Conservation (phyloP, 1,140 invertebrate species). For the Calosoma granatense region DNA sequence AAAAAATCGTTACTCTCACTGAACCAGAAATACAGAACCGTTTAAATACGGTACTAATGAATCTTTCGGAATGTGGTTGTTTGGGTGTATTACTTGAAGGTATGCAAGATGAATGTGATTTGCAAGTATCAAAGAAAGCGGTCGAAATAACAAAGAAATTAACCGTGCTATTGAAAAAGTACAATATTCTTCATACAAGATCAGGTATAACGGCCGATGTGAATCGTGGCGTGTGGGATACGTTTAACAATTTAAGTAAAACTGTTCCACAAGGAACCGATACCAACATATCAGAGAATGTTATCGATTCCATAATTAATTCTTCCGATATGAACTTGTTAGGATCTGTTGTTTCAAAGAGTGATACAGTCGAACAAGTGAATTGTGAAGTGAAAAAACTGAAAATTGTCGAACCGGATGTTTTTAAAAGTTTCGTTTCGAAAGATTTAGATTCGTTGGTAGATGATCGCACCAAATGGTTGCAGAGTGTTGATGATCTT, state of each 20-base stretch:
- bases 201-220: slow-evolving; percentile 26
- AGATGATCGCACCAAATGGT: slow-evolving; percentile 45
- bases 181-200: slow-evolving; percentile 35
- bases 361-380: slow-evolving; percentile 17
- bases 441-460: slow-evolving; percentile 44
- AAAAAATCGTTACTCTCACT: slow-evolving; percentile 63
- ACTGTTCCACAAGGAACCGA: slow-evolving; percentile 23
- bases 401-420: slow-evolving; percentile 37
- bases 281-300: slow-evolving; percentile 21
- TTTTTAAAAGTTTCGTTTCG: slow-evolving; percentile 44
- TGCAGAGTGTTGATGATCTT: slow-evolving; percentile 45
- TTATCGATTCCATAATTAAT: slow-evolving; percentile 44
- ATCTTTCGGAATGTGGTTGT: slow-evolving; percentile 42
- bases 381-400: slow-evolving; percentile 34
- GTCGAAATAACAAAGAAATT: slow-evolving; percentile 45
- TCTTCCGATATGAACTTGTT: slow-evolving; percentile 47
- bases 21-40: slow-evolving; percentile 54
- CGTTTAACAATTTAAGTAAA: slow-evolving; percentile 27
- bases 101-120: slow-evolving; percentile 57
- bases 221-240: slow-evolving; percentile 33
- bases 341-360: slow-evolving; percentile 32
- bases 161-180: slow-evolving; percentile 44
- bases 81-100: slow-evolving; percentile 53
- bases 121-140: slow-evolving; percentile 53
- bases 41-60: slow-evolving; percentile 50